These are phyloP conservation scores for Nephrotoma flavescens DNA, from an alignment of 2,888 invertebrate genomes.

Conservation along the genomic window DNA sequence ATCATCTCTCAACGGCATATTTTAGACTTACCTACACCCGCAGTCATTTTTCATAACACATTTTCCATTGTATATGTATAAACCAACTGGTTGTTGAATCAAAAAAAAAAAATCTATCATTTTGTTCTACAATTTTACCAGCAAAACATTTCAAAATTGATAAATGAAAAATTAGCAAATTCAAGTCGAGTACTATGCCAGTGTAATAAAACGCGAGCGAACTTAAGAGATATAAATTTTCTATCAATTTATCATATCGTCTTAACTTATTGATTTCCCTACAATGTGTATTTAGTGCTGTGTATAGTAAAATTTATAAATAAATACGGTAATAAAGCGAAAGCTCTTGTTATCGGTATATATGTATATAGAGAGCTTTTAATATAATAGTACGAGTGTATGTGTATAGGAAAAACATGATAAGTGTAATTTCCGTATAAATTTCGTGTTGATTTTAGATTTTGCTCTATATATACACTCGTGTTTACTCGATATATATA, in stretches of 20 bases:
- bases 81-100: background rate
- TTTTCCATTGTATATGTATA: background rate
- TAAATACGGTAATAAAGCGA: background rate
- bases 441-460: background rate
- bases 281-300: background rate
- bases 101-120: background rate
- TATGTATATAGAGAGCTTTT: background rate
- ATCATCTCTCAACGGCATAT: background rate
- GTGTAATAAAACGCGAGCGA: background rate
- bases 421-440: background rate
- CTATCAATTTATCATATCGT: background rate
- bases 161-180: background rate
- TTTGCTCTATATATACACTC: background rate
- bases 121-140: background rate
- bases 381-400: background rate
- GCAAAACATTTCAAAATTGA: background rate
- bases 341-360: background rate
- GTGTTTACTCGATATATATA: background rate
- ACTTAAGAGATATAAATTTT: background rate
- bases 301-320: background rate
- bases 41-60: background rate
- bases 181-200: background rate
- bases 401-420: background rate
- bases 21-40: background rate
- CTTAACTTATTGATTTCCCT: background rate